Conservation (phyloP, 2,797 vertebrate species). For the Potorous gilbertii region DNA sequence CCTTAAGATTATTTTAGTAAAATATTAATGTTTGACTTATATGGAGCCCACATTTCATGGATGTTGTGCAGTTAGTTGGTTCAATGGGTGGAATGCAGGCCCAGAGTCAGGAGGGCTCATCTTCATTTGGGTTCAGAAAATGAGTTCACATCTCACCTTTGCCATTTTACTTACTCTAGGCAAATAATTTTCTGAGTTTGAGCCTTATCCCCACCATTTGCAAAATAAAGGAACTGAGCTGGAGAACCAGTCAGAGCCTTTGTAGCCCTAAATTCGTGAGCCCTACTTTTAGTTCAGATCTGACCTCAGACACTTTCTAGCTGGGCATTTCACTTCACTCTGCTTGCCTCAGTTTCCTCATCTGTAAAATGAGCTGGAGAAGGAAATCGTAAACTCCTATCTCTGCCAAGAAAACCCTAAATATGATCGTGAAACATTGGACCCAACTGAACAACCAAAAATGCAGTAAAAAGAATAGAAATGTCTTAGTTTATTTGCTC, state of each 20-base stretch:
- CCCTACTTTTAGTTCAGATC: not conserved
- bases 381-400: no score
- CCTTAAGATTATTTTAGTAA: not conserved
- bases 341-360: no score
- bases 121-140: not conserved
- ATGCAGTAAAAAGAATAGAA: not conserved
- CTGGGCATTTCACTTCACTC: no score
- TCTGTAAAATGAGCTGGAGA: no score
- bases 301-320: no score
- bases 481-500: not conserved
- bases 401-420: no score
- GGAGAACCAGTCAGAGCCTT: not conserved
- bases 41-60: not conserved
- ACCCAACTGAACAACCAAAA: no score
- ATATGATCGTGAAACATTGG: no score
- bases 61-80: not conserved
- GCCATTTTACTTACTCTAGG: not conserved
- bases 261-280: not conserved
- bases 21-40: accelerated
- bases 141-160: not conserved
- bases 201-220: not conserved
- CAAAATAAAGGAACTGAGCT: not conserved
- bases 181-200: not conserved
- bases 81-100: no score
- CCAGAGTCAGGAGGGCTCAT: no score